phyloP scores from a whole-genome alignment of 2,113 vertebrate species.

The Gymnocephalus cernua region DNA sequence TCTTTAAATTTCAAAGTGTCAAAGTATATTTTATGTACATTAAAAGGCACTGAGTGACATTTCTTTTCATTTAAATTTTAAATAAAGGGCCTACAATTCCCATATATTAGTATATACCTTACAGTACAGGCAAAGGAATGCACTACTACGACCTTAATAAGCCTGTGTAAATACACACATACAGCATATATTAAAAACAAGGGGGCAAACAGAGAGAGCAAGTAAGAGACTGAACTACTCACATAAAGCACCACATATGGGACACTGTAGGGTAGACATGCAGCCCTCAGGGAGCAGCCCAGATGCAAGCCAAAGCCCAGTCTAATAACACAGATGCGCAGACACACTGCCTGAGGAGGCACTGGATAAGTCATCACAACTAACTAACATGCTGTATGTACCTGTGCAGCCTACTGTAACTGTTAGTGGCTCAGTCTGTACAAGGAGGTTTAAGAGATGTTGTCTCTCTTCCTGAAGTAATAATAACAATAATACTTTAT shows the following conservation, averaged over 20 bases:
- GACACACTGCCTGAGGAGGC: slow-evolving; percentile 7
- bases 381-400: background rate
- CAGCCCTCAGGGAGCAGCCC: background rate
- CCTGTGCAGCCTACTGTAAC: background rate
- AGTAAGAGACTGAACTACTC: background rate
- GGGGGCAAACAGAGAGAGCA: background rate
- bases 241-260: slow-evolving; percentile 25
- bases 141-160: background rate
- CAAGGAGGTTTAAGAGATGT: background rate
- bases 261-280: slow-evolving; percentile 10
- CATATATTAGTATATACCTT: background rate
- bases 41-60: background rate
- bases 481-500: background rate
- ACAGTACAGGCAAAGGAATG: background rate
- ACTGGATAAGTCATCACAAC: background rate
- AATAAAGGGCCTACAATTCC: background rate
- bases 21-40: background rate
- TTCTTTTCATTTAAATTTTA: background rate
- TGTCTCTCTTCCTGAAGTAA: background rate
- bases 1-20: background rate
- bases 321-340: background rate
- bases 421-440: slow-evolving; percentile 4
- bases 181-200: background rate
- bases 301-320: background rate
- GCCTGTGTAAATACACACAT: background rate